Evolutionary conservation across 2,113 vertebrate species (phyloP).

Genomic region (Lophochroa leadbeateri): DNA sequence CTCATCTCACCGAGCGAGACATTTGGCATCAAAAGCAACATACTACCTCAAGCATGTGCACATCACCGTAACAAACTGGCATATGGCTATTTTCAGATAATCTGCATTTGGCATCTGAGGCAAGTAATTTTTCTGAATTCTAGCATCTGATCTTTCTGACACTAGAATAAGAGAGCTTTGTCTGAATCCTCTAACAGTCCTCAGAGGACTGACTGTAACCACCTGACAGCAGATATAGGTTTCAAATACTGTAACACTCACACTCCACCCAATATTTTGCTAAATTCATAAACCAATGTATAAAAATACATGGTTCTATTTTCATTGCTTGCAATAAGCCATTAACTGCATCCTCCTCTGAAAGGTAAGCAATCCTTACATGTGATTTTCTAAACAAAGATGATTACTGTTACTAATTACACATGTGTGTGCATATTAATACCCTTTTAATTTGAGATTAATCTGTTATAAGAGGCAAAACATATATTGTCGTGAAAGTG

Average conservation of each 20-base stretch:
- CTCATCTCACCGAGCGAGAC: slow-evolving; percentile 3
- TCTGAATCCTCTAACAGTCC: neutral
- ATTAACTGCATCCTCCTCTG: neutral
- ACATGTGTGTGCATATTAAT: fast-evolving
- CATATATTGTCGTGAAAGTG: neutral
- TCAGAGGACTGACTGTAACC: neutral
- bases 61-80: slow-evolving; percentile 33
- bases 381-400: neutral
- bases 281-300: neutral
- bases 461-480: neutral
- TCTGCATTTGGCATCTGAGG: slow-evolving; percentile 4
- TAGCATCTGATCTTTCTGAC: neutral
- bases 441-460: neutral
- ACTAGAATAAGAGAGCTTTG: neutral
- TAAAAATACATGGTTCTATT: neutral
- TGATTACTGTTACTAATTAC: neutral
- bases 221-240: neutral
- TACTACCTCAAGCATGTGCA: slow-evolving; percentile 38
- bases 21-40: slow-evolving; percentile 9
- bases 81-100: slow-evolving; percentile 44
- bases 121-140: neutral
- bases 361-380: neutral
- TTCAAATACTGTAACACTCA: slow-evolving; percentile 4
- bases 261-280: neutral
- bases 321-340: neutral